A percentile compares a stretch with the other conserved stretches of the same genome.
These are phyloP conservation scores for Urocolius indicus DNA, from an alignment of 2,113 vertebrate species.

Conservation along the genomic window DNA sequence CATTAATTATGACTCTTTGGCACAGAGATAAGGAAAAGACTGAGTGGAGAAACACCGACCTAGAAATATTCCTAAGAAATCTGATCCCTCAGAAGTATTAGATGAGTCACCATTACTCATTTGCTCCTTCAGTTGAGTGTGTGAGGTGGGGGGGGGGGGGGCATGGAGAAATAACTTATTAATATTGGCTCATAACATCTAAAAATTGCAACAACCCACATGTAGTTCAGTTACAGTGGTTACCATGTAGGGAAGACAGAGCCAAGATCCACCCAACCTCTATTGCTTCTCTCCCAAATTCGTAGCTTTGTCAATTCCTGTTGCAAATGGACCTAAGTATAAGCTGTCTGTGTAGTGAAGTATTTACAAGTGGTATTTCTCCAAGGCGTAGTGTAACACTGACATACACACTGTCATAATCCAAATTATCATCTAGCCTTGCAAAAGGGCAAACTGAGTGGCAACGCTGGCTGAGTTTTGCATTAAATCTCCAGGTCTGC, in stretches of 20 bases:
- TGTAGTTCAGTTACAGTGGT: neutral
- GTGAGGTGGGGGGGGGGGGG: neutral
- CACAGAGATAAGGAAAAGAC: neutral
- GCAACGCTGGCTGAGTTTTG: neutral
- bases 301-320: accelerated
- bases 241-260: neutral
- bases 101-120: conserved; percentile 57
- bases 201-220: conserved; percentile 11
- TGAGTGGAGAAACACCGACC: neutral
- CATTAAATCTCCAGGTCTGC: neutral
- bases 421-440: neutral
- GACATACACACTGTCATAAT: neutral
- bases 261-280: neutral
- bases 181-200: neutral
- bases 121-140: neutral
- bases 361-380: conserved; percentile 1
- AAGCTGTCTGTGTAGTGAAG: conserved; percentile 48
- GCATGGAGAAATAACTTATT: neutral
- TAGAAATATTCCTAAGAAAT: neutral
- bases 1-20: neutral
- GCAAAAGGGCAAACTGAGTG: neutral
- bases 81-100: neutral
- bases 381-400: neutral
- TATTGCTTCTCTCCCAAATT: neutral
- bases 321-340: neutral